A percentile compares a stretch with the other conserved stretches of the same genome.
Conservation (phyloP, 2,113 vertebrate genomes). For the Tenebrosternarchus preto region DNA sequence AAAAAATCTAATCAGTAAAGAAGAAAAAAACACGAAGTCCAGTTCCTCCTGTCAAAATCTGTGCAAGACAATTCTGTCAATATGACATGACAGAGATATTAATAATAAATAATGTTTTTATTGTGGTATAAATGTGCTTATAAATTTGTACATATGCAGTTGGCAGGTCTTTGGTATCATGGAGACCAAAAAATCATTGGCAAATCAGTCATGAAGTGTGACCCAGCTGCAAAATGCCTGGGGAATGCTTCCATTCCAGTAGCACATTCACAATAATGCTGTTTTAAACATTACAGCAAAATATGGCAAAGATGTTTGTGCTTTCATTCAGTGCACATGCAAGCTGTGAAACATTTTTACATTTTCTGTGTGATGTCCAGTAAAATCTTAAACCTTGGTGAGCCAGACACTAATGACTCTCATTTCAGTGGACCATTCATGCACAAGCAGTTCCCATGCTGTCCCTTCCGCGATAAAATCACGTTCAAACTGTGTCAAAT, state of each 20-base stretch:
- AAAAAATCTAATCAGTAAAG: background rate
- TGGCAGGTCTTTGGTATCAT: slow-evolving; percentile 30
- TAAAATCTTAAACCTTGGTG: too few species aligned
- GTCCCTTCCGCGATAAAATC: too few species aligned
- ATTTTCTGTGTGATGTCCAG: too few species aligned
- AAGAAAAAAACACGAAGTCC: too few species aligned
- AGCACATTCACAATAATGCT: background rate
- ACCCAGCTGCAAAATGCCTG: background rate
- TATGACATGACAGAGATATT: slow-evolving; percentile 25
- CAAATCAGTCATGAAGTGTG: slow-evolving; percentile 8
- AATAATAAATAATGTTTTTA: slow-evolving; percentile 19
- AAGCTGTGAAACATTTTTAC: too few species aligned
- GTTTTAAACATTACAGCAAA: background rate
- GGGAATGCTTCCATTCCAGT: background rate
- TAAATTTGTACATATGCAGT: slow-evolving; percentile 4
- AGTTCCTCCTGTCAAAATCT: background rate
- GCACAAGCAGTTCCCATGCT: too few species aligned
- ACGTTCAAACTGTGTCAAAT: background rate
- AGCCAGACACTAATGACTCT: too few species aligned
- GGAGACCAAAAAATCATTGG: background rate
- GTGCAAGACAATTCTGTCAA: background rate
- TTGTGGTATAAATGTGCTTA: slow-evolving; percentile 21
- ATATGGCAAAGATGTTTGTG: too few species aligned
- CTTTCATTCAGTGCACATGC: too few species aligned
- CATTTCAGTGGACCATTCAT: too few species aligned